These are phyloP conservation scores for Blastobasis adustella DNA, from an alignment of 2,888 invertebrate genomes.

Conservation along the genomic window DNA sequence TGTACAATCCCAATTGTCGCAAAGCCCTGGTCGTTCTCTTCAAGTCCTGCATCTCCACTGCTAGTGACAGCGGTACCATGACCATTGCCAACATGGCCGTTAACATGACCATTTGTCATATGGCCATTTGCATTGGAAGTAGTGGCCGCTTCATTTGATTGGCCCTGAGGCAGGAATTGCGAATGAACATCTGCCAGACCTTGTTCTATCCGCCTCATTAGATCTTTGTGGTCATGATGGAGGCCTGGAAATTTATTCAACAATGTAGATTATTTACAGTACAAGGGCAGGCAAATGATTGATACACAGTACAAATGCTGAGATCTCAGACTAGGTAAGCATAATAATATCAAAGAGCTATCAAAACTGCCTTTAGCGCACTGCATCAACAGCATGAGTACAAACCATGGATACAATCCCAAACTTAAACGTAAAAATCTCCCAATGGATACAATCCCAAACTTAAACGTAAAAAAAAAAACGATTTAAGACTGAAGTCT, in stretches of 20 bases:
- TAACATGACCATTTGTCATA: slow-evolving; percentile 9
- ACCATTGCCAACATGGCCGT: slow-evolving; percentile 18
- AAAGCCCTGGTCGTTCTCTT: slow-evolving; percentile 57
- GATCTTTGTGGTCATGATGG: slow-evolving; percentile 89
- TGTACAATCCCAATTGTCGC: slow-evolving; percentile 83
- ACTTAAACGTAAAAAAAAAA: neutral
- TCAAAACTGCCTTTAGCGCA: no score
- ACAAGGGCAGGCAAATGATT: no score
- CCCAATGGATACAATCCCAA: no score
- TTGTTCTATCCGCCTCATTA: slow-evolving; percentile 90
- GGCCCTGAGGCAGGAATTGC: slow-evolving; percentile 25
- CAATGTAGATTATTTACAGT: no score
- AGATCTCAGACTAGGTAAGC: no score
- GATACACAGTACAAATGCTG: no score
- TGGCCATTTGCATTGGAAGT: slow-evolving; percentile 14
- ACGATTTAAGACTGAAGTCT: neutral
- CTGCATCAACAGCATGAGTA: no score
- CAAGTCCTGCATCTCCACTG: no score
- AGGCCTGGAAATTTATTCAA: slow-evolving; percentile 73
- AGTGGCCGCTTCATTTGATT: slow-evolving; percentile 7
- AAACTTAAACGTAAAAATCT: no score
- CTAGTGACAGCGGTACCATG: slow-evolving; percentile 11
- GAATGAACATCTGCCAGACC: slow-evolving; percentile 80
- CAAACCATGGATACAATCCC: no score
- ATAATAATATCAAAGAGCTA: no score